These are phyloP conservation scores for Pitangus sulphuratus DNA, from an alignment of 2,797 vertebrate genomes.

Conservation along the genomic window DNA sequence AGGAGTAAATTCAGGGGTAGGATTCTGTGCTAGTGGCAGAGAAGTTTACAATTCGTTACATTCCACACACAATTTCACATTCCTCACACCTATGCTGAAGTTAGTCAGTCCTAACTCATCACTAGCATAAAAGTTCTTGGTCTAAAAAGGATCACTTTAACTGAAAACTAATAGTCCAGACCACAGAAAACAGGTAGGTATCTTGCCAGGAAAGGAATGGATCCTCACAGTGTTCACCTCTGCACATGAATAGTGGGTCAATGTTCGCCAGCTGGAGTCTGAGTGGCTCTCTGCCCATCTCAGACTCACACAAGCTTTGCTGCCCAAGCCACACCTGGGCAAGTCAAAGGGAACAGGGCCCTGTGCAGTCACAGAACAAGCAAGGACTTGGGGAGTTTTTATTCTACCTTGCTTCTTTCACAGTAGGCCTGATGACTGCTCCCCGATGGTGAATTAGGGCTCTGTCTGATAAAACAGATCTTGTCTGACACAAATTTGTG, in stretches of 20 bases:
- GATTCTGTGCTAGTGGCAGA: background rate
- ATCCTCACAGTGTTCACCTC: background rate
- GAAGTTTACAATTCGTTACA: background rate
- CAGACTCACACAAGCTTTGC: background rate
- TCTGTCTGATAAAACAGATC: background rate
- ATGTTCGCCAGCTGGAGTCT: background rate
- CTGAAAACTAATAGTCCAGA: background rate
- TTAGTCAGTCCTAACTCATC: background rate
- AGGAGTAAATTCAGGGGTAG: background rate
- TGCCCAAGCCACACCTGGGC: background rate
- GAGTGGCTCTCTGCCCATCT: background rate
- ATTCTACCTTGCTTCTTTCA: background rate
- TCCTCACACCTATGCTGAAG: background rate
- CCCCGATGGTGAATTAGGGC: background rate
- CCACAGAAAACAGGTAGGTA: background rate
- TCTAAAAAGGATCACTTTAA: background rate
- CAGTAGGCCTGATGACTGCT: background rate
- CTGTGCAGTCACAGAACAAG: background rate
- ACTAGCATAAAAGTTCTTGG: background rate
- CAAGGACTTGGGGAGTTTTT: background rate
- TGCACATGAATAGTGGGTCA: background rate
- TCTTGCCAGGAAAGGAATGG: background rate
- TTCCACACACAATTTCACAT: background rate
- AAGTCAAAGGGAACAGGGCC: background rate
- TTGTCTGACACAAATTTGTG: background rate